A percentile compares a stretch with the other conserved stretches of the same genome.
Evolutionary conservation across 2,797 vertebrate species (phyloP).

Genomic region (Pagetopsis macropterus): DNA sequence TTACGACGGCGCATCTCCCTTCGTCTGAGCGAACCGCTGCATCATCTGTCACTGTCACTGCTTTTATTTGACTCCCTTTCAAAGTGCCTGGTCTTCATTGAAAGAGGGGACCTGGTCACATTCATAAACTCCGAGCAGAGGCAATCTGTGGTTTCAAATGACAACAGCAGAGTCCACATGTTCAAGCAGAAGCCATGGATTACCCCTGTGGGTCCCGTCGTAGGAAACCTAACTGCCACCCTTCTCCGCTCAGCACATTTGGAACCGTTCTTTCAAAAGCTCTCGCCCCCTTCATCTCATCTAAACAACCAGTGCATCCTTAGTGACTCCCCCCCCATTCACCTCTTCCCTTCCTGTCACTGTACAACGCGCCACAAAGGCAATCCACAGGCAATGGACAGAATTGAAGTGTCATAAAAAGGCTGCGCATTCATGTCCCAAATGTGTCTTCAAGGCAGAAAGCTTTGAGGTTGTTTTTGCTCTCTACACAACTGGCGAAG

Average conservation of each 20-base stretch:
- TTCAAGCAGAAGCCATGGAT: conserved; percentile 66
- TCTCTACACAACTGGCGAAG: conserved; percentile 51
- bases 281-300: conserved; percentile 66
- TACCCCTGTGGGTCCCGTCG: conserved; percentile 58
- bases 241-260: conserved; percentile 76
- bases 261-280: conserved; percentile 58
- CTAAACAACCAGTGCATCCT: conserved; percentile 65
- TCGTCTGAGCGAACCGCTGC: conserved; percentile 38
- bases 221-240: conserved; percentile 64
- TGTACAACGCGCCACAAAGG: conserved; percentile 58
- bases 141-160: conserved; percentile 59
- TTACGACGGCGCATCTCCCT: conserved; percentile 63
- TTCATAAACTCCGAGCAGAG: conserved; percentile 45
- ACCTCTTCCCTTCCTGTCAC: conserved; percentile 51
- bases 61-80: conserved; percentile 69
- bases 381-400: conserved; percentile 62
- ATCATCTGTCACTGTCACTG: conserved; percentile 71
- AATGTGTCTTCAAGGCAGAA: conserved; percentile 70
- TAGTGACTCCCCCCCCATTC: conserved; percentile 59
- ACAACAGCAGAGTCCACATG: conserved; percentile 54
- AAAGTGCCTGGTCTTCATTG: conserved; percentile 41
- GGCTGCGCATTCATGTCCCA: conserved; percentile 66
- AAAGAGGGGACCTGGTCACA: conserved; percentile 24
- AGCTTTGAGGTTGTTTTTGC: conserved; percentile 53
- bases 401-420: conserved; percentile 80